Evolutionary conservation across 2,113 vertebrate species (phyloP).

Genomic region (Caranx melampygus): DNA sequence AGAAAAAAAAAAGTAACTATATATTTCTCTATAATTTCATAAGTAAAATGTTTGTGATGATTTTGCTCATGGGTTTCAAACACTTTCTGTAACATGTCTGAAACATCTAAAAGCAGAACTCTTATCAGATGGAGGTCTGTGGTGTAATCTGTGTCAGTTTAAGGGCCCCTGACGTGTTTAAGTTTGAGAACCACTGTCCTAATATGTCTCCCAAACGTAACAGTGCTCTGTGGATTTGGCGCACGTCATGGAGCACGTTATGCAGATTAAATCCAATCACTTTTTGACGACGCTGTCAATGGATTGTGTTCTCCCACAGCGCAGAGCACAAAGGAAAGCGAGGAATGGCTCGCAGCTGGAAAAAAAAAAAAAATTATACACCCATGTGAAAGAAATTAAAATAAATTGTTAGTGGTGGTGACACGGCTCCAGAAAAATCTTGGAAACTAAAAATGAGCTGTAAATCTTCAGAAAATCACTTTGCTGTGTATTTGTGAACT

Average conservation of each 20-base stretch:
- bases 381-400: background rate
- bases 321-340: background rate
- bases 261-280: too few relatives aligned
- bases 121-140: too few relatives aligned
- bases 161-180: too few relatives aligned
- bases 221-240: too few relatives aligned
- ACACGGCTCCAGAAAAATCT: background rate
- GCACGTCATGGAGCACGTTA: too few relatives aligned
- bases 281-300: background rate
- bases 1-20: too few relatives aligned
- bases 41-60: too few relatives aligned
- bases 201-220: too few relatives aligned
- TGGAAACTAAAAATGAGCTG: background rate
- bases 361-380: background rate
- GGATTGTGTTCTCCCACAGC: background rate
- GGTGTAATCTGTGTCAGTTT: too few relatives aligned
- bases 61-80: background rate
- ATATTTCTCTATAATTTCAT: too few relatives aligned
- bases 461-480: background rate
- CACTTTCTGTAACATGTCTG: background rate
- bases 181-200: too few relatives aligned
- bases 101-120: too few relatives aligned
- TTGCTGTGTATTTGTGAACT: background rate
- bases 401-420: background rate
- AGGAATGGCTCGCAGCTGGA: background rate